These are phyloP conservation scores for Xenopus petersii DNA, from an alignment of 2,797 vertebrate genomes.

Conservation along the genomic window DNA sequence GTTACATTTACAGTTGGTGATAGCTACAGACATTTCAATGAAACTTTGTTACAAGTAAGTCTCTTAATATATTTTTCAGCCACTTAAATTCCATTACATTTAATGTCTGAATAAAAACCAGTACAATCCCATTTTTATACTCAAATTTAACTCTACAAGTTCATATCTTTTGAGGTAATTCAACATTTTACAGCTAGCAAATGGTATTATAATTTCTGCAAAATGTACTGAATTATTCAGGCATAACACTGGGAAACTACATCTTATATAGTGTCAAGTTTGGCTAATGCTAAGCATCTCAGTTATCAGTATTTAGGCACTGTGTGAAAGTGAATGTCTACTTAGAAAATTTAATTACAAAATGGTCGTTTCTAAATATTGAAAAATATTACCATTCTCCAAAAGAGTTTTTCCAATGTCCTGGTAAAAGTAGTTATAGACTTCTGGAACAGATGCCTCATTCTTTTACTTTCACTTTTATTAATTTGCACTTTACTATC, in stretches of 20 bases:
- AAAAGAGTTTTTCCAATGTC: not conserved
- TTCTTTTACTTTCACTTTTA: too few species aligned
- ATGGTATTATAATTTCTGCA: conserved; percentile 36
- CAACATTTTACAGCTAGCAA: conserved; percentile 39
- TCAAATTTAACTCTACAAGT: conserved; percentile 46
- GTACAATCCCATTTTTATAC: conserved; percentile 32
- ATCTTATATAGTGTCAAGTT: conserved; percentile 1
- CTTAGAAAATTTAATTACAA: conserved; percentile 10
- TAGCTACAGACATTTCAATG: conserved; percentile 2
- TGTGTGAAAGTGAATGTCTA: too few species aligned
- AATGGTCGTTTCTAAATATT: conserved; percentile 1
- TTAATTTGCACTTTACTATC: too few species aligned
- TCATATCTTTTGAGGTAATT: conserved; percentile 32
- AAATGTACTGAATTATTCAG: conserved; percentile 47
- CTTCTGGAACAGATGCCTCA: too few species aligned
- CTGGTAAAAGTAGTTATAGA: too few species aligned
- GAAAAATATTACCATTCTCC: too few species aligned
- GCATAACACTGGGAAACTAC: conserved; percentile 32
- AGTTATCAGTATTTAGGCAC: conserved; percentile 39
- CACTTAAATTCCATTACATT: conserved; percentile 26
- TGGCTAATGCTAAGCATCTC: conserved; percentile 27
- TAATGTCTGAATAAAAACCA: conserved; percentile 39
- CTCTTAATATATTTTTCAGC: conserved; percentile 32
- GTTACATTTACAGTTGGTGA: conserved; percentile 4
- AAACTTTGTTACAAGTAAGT: conserved; percentile 26